Evolutionary conservation across 1,140 invertebrate species (phyloP), one percentile per base, ranked within the genome.

Genomic region (Druon quercuslanigerum): DNA sequence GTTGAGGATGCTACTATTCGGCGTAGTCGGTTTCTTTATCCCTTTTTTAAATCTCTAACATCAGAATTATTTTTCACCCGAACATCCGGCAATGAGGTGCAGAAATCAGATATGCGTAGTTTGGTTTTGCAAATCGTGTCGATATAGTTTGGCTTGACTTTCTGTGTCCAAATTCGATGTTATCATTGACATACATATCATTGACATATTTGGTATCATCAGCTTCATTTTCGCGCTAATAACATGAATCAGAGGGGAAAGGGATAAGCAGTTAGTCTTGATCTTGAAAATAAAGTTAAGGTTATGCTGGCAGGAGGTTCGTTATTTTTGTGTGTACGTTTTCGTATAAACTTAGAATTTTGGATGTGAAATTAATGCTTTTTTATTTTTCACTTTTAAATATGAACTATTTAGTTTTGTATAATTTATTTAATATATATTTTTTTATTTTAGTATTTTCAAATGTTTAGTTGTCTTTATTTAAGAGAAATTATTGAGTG

Each of bases 171-270:
- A 66, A 66, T 66, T 66, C 25, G 25, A 25, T 66, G 20, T 66
- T 66, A 40, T 66, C 60, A 66, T 66, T 66, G 60, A 66, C 60
- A 66, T 66, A 66, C 60, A 66, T 66, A 66, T 66, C 60, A 25
- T 66, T 66, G 60, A 66, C 60, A 66, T 66, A 66, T 66, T 66
- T 66, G 60, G 60, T 66, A 66, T 66, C 60, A 66, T 66, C 60
- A 66, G 25, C 60, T 66, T 66, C 40, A 66, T 66, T 66, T 66
- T 66, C 40, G 60, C 60, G 60, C 25, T 33, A 66, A 66, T 66
- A 66, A 46, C 60, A 66, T 66, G 60, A 66, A 46, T 66, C 60
- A 66, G 60, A 66, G 4, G 25, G 12, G 33, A 66, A 66, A 66
- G 60, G 60, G 33, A 66, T 46, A 40, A 66, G 40, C 25, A 33